Percentiles rank a stretch among this genome's conserved stretches.
These are phyloP conservation scores for Acromyrmex charruanus DNA, from an alignment of 1,140 invertebrate genomes.

Conservation along the genomic window DNA sequence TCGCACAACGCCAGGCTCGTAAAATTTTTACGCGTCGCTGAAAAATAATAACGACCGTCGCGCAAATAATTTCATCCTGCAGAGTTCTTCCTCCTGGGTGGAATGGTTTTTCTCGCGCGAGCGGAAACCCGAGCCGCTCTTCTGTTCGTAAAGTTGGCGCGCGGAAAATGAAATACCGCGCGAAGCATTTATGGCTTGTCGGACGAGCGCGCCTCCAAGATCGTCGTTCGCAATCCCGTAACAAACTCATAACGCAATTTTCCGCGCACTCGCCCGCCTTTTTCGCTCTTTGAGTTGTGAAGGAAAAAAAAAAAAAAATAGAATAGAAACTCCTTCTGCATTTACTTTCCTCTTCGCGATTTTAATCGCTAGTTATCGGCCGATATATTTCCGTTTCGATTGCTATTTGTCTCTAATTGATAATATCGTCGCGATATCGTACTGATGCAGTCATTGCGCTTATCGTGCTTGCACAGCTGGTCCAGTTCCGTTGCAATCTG, in stretches of 20 bases:
- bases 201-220: slow-evolving; percentile 27
- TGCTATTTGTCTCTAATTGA: slow-evolving; percentile 33
- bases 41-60: slow-evolving; percentile 57
- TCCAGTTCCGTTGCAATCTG: slow-evolving; percentile 18
- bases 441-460: slow-evolving; percentile 37
- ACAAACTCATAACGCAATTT: slow-evolving; percentile 45
- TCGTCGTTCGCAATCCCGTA: slow-evolving; percentile 36
- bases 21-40: slow-evolving; percentile 52
- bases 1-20: neutral
- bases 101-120: slow-evolving; percentile 24
- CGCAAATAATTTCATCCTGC: slow-evolving; percentile 52
- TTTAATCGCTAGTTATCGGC: neutral
- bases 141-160: slow-evolving; percentile 34
- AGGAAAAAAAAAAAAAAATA: neutral
- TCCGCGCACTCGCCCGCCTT: neutral
- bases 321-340: neutral
- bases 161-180: slow-evolving; percentile 51
- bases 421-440: slow-evolving; percentile 13
- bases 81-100: slow-evolving; percentile 2
- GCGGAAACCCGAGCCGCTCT: neutral
- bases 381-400: neutral
- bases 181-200: slow-evolving; percentile 49
- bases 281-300: neutral
- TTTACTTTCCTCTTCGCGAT: neutral
- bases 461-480: slow-evolving; percentile 54